phyloP scores from a whole-genome alignment of 2,797 vertebrate genomes.

The Crenichthys baileyi region DNA sequence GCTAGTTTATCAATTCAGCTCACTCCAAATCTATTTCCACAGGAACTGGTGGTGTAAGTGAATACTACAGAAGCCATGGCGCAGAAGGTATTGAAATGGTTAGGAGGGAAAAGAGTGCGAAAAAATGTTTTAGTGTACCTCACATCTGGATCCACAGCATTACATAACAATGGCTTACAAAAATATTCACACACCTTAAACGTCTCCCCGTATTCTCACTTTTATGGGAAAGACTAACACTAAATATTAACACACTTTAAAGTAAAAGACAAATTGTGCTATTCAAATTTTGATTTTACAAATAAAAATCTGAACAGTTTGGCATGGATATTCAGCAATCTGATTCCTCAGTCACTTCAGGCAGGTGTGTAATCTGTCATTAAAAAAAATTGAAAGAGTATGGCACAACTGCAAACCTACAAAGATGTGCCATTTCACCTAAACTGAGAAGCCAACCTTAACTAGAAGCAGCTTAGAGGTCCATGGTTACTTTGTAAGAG shows the following conservation, averaged over 20 bases:
- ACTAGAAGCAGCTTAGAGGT: too few relatives aligned
- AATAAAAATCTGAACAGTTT: neutral
- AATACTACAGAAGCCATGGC: neutral
- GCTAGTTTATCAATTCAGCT: neutral
- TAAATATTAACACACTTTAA: neutral
- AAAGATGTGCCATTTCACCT: too few relatives aligned
- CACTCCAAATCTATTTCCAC: constrained; percentile 1
- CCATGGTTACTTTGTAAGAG: too few relatives aligned
- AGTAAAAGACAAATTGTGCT: neutral
- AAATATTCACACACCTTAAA: neutral
- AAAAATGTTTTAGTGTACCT: neutral
- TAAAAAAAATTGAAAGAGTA: too few relatives aligned
- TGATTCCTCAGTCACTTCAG: too few relatives aligned
- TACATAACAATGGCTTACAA: neutral
- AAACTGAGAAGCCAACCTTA: too few relatives aligned
- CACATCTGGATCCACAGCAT: neutral
- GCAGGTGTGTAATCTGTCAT: too few relatives aligned
- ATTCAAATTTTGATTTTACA: neutral
- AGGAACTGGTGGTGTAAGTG: constrained; percentile 5
- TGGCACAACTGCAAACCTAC: too few relatives aligned
- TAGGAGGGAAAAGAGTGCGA: neutral
- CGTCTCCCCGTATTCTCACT: neutral
- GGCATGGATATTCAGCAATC: too few relatives aligned
- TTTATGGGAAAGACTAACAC: neutral
- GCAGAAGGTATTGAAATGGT: constrained; percentile 22